These are phyloP conservation scores for Pyrrhosoma nymphula DNA, from an alignment of 2,888 invertebrate species.

Conservation along the genomic window DNA sequence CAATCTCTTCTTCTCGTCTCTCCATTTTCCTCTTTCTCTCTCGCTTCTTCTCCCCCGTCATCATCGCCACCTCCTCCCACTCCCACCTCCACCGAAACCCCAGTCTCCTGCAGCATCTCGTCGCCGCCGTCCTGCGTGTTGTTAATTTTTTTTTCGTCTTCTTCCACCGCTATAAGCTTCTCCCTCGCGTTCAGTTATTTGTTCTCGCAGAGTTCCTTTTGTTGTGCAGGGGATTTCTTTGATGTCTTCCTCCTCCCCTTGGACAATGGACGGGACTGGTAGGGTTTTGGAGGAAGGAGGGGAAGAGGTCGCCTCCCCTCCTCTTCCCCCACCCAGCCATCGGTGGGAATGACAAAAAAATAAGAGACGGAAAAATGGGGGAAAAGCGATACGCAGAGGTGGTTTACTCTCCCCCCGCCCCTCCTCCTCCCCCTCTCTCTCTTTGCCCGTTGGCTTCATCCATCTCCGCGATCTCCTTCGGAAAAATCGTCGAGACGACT, in stretches of 20 bases:
- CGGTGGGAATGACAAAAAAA: slow-evolving; percentile 22
- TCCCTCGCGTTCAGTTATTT: slow-evolving; percentile 33
- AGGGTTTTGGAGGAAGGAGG: background rate
- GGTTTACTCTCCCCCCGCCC: background rate
- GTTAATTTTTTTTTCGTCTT: background rate
- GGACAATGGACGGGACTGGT: background rate
- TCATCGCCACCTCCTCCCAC: background rate
- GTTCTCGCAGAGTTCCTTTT: slow-evolving; percentile 30
- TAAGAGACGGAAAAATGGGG: slow-evolving; percentile 1
- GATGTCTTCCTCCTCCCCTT: background rate
- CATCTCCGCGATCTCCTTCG: slow-evolving; percentile 63
- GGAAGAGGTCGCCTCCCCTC: background rate
- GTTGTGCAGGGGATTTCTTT: background rate
- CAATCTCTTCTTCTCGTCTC: background rate
- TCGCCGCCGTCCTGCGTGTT: background rate
- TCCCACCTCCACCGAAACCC: too few species aligned
- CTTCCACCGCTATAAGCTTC: slow-evolving; percentile 25
- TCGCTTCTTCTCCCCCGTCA: background rate
- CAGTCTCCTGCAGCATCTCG: slow-evolving; percentile 1
- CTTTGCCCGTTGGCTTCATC: slow-evolving; percentile 38
- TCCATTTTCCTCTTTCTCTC: background rate
- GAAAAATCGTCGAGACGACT: slow-evolving; percentile 23
- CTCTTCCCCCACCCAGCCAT: background rate
- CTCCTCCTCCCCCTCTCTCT: too few species aligned
- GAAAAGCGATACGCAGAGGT: slow-evolving; percentile 26